phyloP scores from a whole-genome alignment of 2,797 vertebrate genomes.

The Cyprinodon diabolis region DNA sequence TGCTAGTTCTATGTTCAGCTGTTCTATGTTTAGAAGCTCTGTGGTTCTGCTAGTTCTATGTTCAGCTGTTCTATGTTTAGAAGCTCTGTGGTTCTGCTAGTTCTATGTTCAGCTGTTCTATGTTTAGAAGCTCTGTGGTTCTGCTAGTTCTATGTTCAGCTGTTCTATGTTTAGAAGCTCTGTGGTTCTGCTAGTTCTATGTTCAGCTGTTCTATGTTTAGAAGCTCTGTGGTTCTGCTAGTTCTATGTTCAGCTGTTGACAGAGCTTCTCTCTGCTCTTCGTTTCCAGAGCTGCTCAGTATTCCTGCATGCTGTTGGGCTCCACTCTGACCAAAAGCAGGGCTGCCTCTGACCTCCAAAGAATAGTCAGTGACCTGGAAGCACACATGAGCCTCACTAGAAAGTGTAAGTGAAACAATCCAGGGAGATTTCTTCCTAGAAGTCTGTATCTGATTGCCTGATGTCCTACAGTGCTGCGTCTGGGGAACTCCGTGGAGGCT shows the following conservation, averaged over 20 bases:
- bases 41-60: too few species aligned
- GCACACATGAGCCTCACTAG: slow-evolving; percentile 89
- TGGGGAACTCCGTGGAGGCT: slow-evolving; percentile 90
- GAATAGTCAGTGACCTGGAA: slow-evolving; percentile 85
- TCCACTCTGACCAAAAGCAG: slow-evolving; percentile 84
- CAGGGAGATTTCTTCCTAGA: not conserved
- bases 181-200: too few species aligned
- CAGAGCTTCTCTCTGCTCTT: not conserved
- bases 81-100: too few species aligned
- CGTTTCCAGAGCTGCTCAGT: slow-evolving; percentile 87
- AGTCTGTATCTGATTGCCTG: not conserved
- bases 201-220: too few species aligned
- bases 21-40: too few species aligned
- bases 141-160: too few species aligned
- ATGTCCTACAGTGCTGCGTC: slow-evolving; percentile 83
- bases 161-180: too few species aligned
- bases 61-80: too few species aligned
- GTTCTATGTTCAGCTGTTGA: not conserved
- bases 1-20: too few species aligned
- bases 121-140: too few species aligned
- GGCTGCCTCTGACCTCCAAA: slow-evolving; percentile 64
- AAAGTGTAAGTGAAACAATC: slow-evolving; percentile 84
- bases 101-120: too few species aligned
- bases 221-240: too few species aligned
- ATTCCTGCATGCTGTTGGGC: slow-evolving; percentile 86